Conservation (phyloP, 2,797 vertebrate genomes). For the Falco naumanni region DNA sequence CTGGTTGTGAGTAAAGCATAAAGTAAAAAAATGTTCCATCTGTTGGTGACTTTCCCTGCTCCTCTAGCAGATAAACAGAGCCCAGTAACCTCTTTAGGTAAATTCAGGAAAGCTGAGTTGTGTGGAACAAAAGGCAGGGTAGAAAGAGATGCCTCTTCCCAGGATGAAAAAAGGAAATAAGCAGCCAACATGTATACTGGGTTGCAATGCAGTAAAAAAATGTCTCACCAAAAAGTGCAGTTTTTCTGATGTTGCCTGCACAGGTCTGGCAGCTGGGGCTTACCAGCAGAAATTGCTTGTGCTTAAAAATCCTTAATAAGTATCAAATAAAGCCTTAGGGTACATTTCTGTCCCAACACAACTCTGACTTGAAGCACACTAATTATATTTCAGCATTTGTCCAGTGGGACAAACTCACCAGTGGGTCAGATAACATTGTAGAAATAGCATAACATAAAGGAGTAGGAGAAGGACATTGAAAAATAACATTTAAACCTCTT, state of each 20-base stretch:
- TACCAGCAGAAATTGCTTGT: background rate
- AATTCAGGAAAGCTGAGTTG: background rate
- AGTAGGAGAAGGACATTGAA: background rate
- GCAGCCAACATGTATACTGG: accelerated
- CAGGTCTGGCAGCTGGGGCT: background rate
- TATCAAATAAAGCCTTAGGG: background rate
- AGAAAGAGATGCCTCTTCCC: background rate
- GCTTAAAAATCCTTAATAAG: background rate
- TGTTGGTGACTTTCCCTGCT: background rate
- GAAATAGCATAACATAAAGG: background rate
- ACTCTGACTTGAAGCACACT: background rate
- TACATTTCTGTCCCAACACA: background rate
- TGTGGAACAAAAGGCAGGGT: background rate
- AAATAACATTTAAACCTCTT: background rate
- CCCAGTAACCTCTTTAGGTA: background rate
- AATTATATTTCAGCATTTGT: background rate
- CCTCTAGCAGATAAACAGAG: background rate
- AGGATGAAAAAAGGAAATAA: background rate
- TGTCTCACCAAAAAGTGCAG: background rate
- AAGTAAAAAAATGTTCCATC: background rate
- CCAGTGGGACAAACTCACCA: background rate
- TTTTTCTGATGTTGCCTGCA: background rate
- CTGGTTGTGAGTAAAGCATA: background rate
- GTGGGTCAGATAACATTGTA: background rate
- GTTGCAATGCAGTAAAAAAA: background rate